Conservation (phyloP, 2,113 vertebrate species). For the Peromyscus californicus region DNA sequence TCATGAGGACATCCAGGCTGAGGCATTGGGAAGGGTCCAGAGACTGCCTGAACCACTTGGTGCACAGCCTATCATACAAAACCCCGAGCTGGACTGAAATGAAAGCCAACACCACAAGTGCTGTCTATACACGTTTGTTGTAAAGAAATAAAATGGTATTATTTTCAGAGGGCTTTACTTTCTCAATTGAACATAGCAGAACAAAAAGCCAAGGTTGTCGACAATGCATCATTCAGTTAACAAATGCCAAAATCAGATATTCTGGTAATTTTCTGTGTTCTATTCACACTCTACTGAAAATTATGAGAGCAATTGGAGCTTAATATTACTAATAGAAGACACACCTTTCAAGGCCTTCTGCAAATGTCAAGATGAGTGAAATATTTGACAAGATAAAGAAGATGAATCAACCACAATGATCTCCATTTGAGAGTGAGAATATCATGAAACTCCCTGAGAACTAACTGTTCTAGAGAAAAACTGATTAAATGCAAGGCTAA, state of each 20-base stretch:
- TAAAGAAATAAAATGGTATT: constrained; percentile 60
- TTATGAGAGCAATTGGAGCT: background rate
- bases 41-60: background rate
- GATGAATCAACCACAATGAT: constrained; percentile 67
- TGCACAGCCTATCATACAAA: background rate
- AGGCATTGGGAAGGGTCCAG: background rate
- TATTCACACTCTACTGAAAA: constrained; percentile 69
- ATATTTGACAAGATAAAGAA: constrained; percentile 73
- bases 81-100: constrained; percentile 19
- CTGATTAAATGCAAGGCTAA: background rate
- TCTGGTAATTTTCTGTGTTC: constrained; percentile 73
- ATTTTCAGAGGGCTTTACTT: constrained; percentile 65
- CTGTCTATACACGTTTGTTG: constrained; percentile 34
- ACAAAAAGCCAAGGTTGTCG: constrained; percentile 65
- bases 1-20: constrained; percentile 7
- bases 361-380: constrained; percentile 78
- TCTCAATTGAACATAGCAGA: constrained; percentile 41
- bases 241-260: constrained; percentile 59
- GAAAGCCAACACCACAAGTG: constrained; percentile 32
- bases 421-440: constrained; percentile 61
- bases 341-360: constrained; percentile 76
- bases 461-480: constrained; percentile 63
- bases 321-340: constrained; percentile 67
- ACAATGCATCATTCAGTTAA: constrained; percentile 58
- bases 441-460: constrained; percentile 58